Percentiles rank a stretch among this genome's conserved stretches.
Evolutionary conservation across 2,888 invertebrate species (phyloP).

Genomic region (Thyatira batis): DNA sequence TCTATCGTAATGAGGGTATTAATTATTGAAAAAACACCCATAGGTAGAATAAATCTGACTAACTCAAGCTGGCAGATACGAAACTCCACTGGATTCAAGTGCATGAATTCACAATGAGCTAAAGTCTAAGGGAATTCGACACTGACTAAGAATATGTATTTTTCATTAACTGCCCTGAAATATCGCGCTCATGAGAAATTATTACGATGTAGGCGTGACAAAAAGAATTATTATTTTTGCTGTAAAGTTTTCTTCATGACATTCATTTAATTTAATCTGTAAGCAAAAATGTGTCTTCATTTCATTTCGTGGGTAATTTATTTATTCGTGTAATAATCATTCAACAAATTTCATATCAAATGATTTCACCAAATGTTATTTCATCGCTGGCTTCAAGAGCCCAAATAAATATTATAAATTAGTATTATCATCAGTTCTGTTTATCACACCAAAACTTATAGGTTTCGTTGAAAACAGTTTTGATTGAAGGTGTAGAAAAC

Average conservation of each 20-base stretch:
- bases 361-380: too few relatives aligned
- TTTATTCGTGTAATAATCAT: not conserved
- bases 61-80: conserved; percentile 14
- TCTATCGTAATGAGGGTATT: conserved; percentile 22
- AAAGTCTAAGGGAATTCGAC: conserved; percentile 3
- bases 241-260: not conserved
- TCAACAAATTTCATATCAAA: too few relatives aligned
- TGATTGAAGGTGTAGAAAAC: not conserved
- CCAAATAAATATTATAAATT: not conserved
- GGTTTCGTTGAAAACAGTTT: not conserved
- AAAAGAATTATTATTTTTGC: too few relatives aligned
- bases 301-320: too few relatives aligned
- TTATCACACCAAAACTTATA: not conserved
- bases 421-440: not conserved
- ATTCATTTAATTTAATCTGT: not conserved
- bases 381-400: not conserved
- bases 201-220: not conserved
- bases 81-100: conserved; percentile 22
- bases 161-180: conserved; percentile 11
- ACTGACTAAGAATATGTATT: conserved; percentile 13
- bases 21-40: conserved; percentile 12
- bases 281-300: too few relatives aligned
- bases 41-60: conserved; percentile 20
- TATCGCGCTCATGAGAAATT: not conserved
- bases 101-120: conserved; percentile 38